Evolutionary conservation across 1,140 invertebrate genomes (phyloP).

Genomic region (Proctacanthus coquilletti): DNA sequence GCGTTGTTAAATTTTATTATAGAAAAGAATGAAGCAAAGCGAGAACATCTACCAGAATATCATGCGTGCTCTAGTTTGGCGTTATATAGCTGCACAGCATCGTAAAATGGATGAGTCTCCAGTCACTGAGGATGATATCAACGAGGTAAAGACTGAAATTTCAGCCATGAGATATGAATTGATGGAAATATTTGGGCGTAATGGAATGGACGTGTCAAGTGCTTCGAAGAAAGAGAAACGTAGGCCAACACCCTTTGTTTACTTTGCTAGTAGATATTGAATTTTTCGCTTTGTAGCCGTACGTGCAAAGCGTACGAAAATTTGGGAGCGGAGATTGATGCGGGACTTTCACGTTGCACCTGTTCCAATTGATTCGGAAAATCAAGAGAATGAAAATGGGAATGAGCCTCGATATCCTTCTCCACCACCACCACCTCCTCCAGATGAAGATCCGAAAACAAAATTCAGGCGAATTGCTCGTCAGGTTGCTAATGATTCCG

Average conservation of each 20-base stretch:
- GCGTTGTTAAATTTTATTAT: too few species aligned
- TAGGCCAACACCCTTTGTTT: too few species aligned
- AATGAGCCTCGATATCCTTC: slow-evolving; percentile 10
- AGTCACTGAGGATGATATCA: slow-evolving; percentile 83
- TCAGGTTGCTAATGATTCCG: slow-evolving; percentile 48
- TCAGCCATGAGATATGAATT: slow-evolving; percentile 67
- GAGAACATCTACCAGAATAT: slow-evolving; percentile 58
- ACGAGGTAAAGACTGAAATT: slow-evolving; percentile 82
- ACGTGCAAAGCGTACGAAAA: slow-evolving; percentile 55
- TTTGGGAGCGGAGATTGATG: slow-evolving; percentile 70
- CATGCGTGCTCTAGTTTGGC: slow-evolving; percentile 68
- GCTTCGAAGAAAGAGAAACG: slow-evolving; percentile 53
- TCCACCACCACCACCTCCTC: slow-evolving; percentile 28
- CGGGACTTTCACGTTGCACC: slow-evolving; percentile 73
- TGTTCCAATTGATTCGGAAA: slow-evolving; percentile 40
- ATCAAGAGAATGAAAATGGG: slow-evolving; percentile 22
- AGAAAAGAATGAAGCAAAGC: too few species aligned
- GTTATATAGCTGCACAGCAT: slow-evolving; percentile 67
- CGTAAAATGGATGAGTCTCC: slow-evolving; percentile 53
- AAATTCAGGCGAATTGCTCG: slow-evolving; percentile 56
- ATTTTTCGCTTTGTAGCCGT: slow-evolving; percentile 33
- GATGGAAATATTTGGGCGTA: slow-evolving; percentile 62
- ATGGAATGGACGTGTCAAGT: slow-evolving; percentile 59
- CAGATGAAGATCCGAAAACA: slow-evolving; percentile 44
- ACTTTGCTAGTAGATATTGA: not conserved